Evolutionary conservation across 1,140 invertebrate genomes (phyloP).

Genomic region (Cydia amplana): DNA sequence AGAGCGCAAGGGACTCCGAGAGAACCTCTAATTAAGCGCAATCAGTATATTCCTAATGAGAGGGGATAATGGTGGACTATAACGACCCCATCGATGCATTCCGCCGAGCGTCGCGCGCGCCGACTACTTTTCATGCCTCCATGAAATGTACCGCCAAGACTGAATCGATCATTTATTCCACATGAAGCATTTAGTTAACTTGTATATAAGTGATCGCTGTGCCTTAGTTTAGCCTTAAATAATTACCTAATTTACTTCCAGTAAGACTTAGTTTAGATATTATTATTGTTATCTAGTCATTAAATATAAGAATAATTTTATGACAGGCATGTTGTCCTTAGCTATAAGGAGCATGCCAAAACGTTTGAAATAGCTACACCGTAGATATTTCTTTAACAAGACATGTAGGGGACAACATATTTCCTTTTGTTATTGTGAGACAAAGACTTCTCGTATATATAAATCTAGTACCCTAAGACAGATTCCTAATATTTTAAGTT

Average conservation of each 20-base stretch:
- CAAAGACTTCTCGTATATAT: slow-evolving; percentile 72
- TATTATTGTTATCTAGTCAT: slow-evolving; percentile 75
- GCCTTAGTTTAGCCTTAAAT: slow-evolving; percentile 69
- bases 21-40: slow-evolving; percentile 77
- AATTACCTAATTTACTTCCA: slow-evolving; percentile 55
- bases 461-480: slow-evolving; percentile 70
- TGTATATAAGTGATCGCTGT: slow-evolving; percentile 66
- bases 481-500: slow-evolving; percentile 76
- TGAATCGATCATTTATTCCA: slow-evolving; percentile 70
- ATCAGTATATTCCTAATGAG: slow-evolving; percentile 79
- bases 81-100: slow-evolving; percentile 76
- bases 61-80: slow-evolving; percentile 75
- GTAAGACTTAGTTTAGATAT: slow-evolving; percentile 56
- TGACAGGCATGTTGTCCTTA: not conserved
- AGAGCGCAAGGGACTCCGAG: slow-evolving; percentile 66
- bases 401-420: not conserved
- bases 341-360: not conserved
- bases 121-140: slow-evolving; percentile 66
- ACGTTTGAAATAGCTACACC: slow-evolving; percentile 33
- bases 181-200: slow-evolving; percentile 67
- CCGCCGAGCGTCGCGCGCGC: slow-evolving; percentile 62
- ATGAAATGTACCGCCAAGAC: slow-evolving; percentile 71
- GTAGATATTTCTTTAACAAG: not conserved
- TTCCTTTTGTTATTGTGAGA: slow-evolving; percentile 53
- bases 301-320: slow-evolving; percentile 58